Evolutionary conservation across 2,113 vertebrate species (phyloP).

Genomic region (Archocentrus centrarchus): DNA sequence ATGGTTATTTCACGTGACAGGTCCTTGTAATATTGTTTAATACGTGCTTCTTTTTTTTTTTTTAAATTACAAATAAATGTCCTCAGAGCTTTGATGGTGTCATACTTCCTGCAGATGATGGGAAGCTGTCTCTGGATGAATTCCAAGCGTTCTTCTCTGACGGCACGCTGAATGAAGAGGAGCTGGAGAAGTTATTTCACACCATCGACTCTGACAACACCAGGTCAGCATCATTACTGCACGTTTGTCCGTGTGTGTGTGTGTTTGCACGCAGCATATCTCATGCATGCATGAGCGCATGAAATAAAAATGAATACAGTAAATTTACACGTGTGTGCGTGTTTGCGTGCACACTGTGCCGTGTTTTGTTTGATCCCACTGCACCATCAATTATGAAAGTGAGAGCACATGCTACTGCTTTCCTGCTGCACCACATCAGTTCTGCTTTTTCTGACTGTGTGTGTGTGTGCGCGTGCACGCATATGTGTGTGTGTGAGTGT

Average conservation of each 20-base stretch:
- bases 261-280: background rate
- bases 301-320: conserved; percentile 17
- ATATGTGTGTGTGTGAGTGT: conserved; percentile 11
- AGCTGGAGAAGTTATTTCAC: conserved; percentile 96
- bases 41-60: background rate
- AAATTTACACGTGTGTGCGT: background rate
- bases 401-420: conserved; percentile 5
- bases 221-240: conserved; percentile 80
- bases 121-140: conserved; percentile 96
- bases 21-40: background rate
- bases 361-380: conserved; percentile 23
- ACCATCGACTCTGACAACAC: conserved; percentile 98
- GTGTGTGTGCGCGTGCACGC: background rate
- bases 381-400: conserved; percentile 38
- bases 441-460: background rate
- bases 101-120: conserved; percentile 86
- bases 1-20: background rate
- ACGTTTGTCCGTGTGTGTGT: background rate
- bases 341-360: conserved; percentile 3
- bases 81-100: background rate
- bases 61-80: background rate
- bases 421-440: conserved; percentile 14
- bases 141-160: conserved; percentile 99
- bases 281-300: background rate
- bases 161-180: conserved; percentile 92